phyloP scores from a whole-genome alignment of 2,113 vertebrate species.

The Pipra filicauda region DNA sequence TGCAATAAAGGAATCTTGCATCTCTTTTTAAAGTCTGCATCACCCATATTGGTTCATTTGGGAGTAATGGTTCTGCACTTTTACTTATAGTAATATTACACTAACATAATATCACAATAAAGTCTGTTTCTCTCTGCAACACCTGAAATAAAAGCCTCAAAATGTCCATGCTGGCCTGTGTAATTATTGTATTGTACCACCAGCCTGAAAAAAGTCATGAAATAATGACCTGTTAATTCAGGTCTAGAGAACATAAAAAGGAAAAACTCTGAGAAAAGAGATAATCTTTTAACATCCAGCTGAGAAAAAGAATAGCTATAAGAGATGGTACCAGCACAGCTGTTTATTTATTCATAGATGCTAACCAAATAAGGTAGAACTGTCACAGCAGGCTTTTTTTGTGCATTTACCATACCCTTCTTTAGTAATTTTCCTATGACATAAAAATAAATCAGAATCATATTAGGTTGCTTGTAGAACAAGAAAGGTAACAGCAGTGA shows the following conservation, averaged over 20 bases:
- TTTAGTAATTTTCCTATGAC: constrained; percentile 25
- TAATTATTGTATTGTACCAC: constrained; percentile 22
- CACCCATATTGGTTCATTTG: constrained; percentile 4
- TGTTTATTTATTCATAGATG: constrained; percentile 68
- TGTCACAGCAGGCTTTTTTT: constrained; percentile 46
- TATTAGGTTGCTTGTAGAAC: constrained; percentile 24
- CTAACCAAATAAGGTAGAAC: constrained; percentile 63
- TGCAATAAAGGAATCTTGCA: neutral
- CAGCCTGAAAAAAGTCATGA: neutral
- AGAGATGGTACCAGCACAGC: constrained; percentile 39
- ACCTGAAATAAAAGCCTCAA: constrained; percentile 26
- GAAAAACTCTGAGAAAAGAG: constrained; percentile 50
- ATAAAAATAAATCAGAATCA: constrained; percentile 39
- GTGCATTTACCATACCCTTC: constrained; percentile 26
- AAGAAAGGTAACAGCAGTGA: constrained; percentile 9
- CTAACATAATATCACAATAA: neutral
- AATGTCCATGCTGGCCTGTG: neutral
- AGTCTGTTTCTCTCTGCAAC: constrained; percentile 16
- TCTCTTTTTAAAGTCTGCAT: neutral
- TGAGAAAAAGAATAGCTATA: constrained; percentile 46
- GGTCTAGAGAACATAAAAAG: constrained; percentile 49
- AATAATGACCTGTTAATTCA: constrained; percentile 69
- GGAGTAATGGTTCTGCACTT: neutral
- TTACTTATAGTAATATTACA: constrained; percentile 12
- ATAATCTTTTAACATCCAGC: constrained; percentile 71